Conservation (phyloP, 2,888 invertebrate species). For the Drosophila affinis region DNA sequence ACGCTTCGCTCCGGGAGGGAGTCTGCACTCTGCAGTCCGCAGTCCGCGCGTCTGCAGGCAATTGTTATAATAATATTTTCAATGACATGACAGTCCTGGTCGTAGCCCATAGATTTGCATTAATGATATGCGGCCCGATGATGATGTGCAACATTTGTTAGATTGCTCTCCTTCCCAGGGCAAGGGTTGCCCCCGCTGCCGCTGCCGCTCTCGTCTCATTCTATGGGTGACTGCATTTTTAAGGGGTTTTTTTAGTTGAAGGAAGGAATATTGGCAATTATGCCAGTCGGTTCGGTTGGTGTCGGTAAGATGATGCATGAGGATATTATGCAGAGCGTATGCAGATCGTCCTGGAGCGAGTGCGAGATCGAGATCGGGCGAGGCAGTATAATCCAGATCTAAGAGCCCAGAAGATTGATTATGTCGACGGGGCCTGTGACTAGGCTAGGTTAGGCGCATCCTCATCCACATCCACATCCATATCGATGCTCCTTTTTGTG, state of each 20-base stretch:
- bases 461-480: conserved; percentile 18
- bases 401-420: conserved; percentile 43
- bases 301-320: conserved; percentile 41
- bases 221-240: conserved; percentile 1
- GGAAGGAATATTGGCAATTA: conserved; percentile 48
- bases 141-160: conserved; percentile 64
- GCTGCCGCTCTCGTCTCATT: not conserved
- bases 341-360: conserved; percentile 34
- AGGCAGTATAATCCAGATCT: conserved; percentile 37
- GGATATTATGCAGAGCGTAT: conserved; percentile 35
- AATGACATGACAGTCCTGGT: conserved; percentile 61
- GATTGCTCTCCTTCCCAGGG: conserved; percentile 17
- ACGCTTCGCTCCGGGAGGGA: not conserved
- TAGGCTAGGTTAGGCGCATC: conserved; percentile 4
- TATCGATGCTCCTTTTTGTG: not conserved
- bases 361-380: not conserved
- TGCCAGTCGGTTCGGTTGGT: conserved; percentile 30
- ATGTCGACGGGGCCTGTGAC: conserved; percentile 19
- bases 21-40: not conserved
- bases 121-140: conserved; percentile 64
- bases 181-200: conserved; percentile 22
- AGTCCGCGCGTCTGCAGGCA: conserved; percentile 30
- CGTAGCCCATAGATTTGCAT: conserved; percentile 67
- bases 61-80: conserved; percentile 75
- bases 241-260: conserved; percentile 7